Base-by-base conservation (phyloP, 2,797 vertebrate genomes). In the Hypotaenidia philippensis region DNA sequence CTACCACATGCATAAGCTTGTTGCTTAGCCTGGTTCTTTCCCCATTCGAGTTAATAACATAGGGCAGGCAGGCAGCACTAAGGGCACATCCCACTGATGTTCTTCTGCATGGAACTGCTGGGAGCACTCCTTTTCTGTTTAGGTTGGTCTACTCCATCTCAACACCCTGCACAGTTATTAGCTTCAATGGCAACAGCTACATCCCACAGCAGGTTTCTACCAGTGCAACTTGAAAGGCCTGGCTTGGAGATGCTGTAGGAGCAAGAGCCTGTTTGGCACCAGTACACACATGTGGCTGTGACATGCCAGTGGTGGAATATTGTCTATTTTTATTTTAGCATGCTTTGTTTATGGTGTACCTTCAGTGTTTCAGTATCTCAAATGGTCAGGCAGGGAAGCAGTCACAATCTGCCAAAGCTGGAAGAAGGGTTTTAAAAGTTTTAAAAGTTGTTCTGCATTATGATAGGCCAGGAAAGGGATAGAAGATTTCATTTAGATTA, bases 401-500 rank as follows among this genome's bases (percentile, higher is more conserved):
- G 41, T 27, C 52, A 71, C 0, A 0, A 38, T 32, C 53, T 75
- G 12, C 4, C 41, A 83, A 72, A 86, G 29, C 5, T 36, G 27
- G 19, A 75, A 81, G 45, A 81, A 53, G 34, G 11, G 14, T 3
- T 92, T 88, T 21, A 47, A 82, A 66, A 47, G 36, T 89, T 94
- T 74, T 70, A 36, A 57, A 75, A 91, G 72, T 69, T 88, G 26
- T 52, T 65, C 65, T 83, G 65, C 41, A 26, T 83, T 76, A 81
- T 72, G 12, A 21, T n/a, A 72, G 25, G 13, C 57, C 11, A 31
- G 45, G 19, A 79, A 79, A 84, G 19, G 36, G 57, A 36, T 25
- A 71, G 63, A 66, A 75, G 89, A 89, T 83, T 93, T 86, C 41
- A 86, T 94, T 95, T 93, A 88, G 82, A 89, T 94, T 87, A 19